These are phyloP conservation scores for Triplophysa rosa DNA, from an alignment of 2,113 vertebrate genomes.

Conservation along the genomic window DNA sequence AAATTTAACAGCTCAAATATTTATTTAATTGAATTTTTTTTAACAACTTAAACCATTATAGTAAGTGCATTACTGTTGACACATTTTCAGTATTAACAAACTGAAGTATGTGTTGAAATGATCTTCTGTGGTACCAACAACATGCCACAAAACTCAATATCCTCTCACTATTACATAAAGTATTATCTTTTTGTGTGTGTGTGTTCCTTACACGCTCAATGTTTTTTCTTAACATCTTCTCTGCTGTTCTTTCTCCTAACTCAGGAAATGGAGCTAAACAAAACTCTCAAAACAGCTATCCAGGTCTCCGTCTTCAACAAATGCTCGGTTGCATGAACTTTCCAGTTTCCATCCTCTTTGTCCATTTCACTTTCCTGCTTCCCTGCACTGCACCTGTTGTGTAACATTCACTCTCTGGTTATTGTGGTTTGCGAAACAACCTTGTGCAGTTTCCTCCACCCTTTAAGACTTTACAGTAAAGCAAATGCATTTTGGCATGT, in stretches of 20 bases:
- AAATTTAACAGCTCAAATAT: no score
- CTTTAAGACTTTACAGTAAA: slow-evolving; percentile 1
- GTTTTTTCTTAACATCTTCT: slow-evolving; percentile 27
- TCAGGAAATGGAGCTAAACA: slow-evolving; percentile 72
- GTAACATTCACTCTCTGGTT: slow-evolving; percentile 8
- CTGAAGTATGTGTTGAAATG: no score
- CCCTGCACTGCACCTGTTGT: background rate
- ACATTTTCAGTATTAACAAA: no score
- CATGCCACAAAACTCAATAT: no score
- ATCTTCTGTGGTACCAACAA: no score
- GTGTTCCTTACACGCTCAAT: background rate
- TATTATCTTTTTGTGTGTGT: background rate
- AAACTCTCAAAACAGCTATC: slow-evolving; percentile 69
- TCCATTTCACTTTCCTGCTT: background rate
- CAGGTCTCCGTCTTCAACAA: slow-evolving; percentile 68
- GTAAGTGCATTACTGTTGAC: no score
- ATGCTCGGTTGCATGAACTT: slow-evolving; percentile 55
- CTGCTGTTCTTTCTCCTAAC: slow-evolving; percentile 48
- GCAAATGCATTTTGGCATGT: background rate
- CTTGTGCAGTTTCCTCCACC: background rate
- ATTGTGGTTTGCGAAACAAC: background rate
- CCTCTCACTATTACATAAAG: background rate
- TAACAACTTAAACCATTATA: no score
- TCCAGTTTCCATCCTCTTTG: background rate
- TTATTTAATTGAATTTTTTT: no score